A percentile compares a stretch with the other conserved stretches of the same genome.
phyloP scores from a whole-genome alignment of 2,888 invertebrate genomes.

The Drosophila maculinotata region DNA sequence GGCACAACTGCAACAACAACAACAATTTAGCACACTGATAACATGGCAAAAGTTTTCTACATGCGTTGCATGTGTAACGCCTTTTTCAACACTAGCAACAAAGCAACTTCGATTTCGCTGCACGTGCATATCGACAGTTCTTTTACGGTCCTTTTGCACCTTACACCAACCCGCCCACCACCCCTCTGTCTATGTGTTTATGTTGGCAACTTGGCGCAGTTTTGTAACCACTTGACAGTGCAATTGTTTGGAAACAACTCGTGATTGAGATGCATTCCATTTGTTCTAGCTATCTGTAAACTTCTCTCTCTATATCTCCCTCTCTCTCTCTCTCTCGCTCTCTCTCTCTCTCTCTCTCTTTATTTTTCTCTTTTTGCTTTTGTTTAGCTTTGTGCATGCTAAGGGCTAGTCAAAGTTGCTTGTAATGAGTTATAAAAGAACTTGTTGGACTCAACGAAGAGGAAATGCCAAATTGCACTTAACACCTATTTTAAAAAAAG shows the following conservation, averaged over 20 bases:
- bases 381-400: neutral
- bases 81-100: constrained; percentile 61
- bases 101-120: constrained; percentile 65
- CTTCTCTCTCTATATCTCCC: neutral
- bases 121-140: constrained; percentile 70
- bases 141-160: neutral
- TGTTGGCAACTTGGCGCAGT: constrained; percentile 57
- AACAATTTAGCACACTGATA: constrained; percentile 59
- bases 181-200: constrained; percentile 27
- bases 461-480: neutral
- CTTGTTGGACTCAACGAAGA: constrained; percentile 1
- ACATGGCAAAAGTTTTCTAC: constrained; percentile 71
- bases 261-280: constrained; percentile 67
- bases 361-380: neutral
- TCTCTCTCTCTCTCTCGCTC: neutral
- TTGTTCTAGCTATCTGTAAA: constrained; percentile 16
- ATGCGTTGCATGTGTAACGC: constrained; percentile 61
- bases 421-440: constrained; percentile 35
- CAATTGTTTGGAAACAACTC: constrained; percentile 83
- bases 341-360: neutral
- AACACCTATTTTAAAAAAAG: neutral
- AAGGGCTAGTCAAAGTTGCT: constrained; percentile 14
- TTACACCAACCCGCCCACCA: neutral
- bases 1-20: constrained; percentile 40
- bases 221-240: constrained; percentile 82